Evolutionary conservation across 2,888 invertebrate species (phyloP), one percentile per base, ranked within the genome.

Genomic region (Lapara coniferarum): DNA sequence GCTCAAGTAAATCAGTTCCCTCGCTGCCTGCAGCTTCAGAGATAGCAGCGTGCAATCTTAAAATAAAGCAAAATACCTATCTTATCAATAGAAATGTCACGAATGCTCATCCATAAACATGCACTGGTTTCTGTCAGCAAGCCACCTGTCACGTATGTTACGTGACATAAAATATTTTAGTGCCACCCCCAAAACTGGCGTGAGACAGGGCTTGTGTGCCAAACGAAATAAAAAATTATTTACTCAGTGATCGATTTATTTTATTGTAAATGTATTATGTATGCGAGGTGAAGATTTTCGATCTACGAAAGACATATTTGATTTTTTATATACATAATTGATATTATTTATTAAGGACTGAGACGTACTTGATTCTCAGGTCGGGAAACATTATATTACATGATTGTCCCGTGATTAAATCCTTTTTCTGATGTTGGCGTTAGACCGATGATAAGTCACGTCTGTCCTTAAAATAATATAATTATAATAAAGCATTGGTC

Each of bases 241-340:
- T 63, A 25, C 46, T 63, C 19, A 2, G 46, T 63, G 63, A 37
- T 57, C 57, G 57, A 57, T 57, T 63, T 59, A 79, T 82, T 78
- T 63, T 46, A 46, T 49, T 63, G 46, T 58, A 58, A 37, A 63
- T 63, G 13, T 63, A 46, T 63, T n/a, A 63, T 63, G 13, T 63
- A 46, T 63, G 46, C 16, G 10, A 10, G n/a, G 12, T 16, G 3
- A 56, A 19, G 8, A 10, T 16, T 30, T 57, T 57, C 30, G 57
- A 14, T 57, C 25, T 30, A 25, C 10, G 0, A 8, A 51, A 14
- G 12, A 12, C 10, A 4, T 51, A 10, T 14, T 14, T 12, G 51
- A 12, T 14, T 51, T 12, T 51, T 37, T 37, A 37, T 37, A 37
- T 37, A 37, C 37, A 25, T 37, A 37, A 2, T 37, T 7, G 5